Evolutionary conservation across 1,140 invertebrate species (phyloP), one percentile per base, ranked within the genome.

Genomic region (Drosophila kanapiae): DNA sequence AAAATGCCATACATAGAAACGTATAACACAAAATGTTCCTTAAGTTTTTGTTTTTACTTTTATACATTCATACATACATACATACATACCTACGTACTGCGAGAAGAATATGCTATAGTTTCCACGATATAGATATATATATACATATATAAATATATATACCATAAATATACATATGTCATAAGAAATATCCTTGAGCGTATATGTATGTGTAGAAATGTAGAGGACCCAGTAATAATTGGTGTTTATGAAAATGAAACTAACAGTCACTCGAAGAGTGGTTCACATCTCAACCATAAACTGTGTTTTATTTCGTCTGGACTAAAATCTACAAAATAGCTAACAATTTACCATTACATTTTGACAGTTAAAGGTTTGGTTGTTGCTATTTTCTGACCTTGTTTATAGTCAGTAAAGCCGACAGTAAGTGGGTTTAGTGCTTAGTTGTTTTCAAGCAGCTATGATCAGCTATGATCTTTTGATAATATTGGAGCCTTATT

Each of bases 121-220:
- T 78, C 47, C 47, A 51, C 38, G 48, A 74, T 65, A 65, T 29
- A 35, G 14, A 57, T 43, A 64, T 54, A 75, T 31, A 71, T n/a
- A 71, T 63, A 47, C 13, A 75, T 38, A 72, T 18, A 71, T 63
- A 47, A 13, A 75, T 38, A 72, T 49, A 62, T 65, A 67, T 64
- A 68, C 51, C 37, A 58, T 59, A 69, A 68, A 53, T 42, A 74
- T 51, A 49, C 33, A 59, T 38, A 47, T 38, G 43, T 57, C 75
- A 27, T 64, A 77, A 71, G 74, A 74, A 87, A 84, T 84, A 80
- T 78, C 64, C 65, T 71, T 65, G 74, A 78, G 77, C 72, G 69
- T 71, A 71, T 64, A 70, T 86, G 70, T 68, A 69, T 86, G 75
- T 87, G 84, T 88, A 88, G 75, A 88, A 64, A 63, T 78, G 84